Percentiles rank a stretch among this genome's conserved stretches.
Evolutionary conservation across 2,888 invertebrate species (phyloP).

Genomic region (Heliconius ethilla): DNA sequence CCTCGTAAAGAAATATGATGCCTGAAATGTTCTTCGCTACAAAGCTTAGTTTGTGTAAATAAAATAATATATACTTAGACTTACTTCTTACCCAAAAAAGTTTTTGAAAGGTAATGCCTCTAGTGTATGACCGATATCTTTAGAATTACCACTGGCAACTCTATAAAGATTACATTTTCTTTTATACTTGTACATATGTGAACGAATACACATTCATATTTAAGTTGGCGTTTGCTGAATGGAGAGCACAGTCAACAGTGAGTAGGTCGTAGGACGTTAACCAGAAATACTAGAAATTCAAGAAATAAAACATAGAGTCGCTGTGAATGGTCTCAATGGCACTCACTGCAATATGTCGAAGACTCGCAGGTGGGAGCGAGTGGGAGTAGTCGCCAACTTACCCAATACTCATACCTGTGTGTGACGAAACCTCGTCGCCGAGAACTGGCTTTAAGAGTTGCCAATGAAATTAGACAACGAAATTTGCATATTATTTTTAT

Average conservation of each 20-base stretch:
- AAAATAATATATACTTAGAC: no score
- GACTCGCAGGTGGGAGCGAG: conserved; percentile 14
- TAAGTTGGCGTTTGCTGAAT: conserved; percentile 32
- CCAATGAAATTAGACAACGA: background rate
- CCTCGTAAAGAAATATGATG: background rate
- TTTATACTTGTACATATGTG: background rate
- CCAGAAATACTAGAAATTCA: conserved; percentile 20
- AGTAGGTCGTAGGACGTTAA: conserved; percentile 9
- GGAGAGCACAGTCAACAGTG: background rate
- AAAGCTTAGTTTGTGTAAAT: background rate
- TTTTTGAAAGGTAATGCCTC: background rate
- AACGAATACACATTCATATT: conserved; percentile 14
- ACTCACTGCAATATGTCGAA: background rate
- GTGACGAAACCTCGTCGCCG: conserved; percentile 7
- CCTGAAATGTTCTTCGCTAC: background rate
- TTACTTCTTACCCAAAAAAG: no score
- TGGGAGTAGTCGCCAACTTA: conserved; percentile 15
- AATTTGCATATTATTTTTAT: background rate
- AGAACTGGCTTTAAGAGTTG: background rate
- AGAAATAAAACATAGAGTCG: conserved; percentile 29
- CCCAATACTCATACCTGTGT: conserved; percentile 7
- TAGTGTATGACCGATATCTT: background rate
- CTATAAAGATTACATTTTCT: background rate
- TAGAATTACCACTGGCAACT: background rate
- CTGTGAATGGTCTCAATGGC: conserved; percentile 20